Conservation (phyloP, 2,888 invertebrate species). For the Pemphredon lugubris region DNA sequence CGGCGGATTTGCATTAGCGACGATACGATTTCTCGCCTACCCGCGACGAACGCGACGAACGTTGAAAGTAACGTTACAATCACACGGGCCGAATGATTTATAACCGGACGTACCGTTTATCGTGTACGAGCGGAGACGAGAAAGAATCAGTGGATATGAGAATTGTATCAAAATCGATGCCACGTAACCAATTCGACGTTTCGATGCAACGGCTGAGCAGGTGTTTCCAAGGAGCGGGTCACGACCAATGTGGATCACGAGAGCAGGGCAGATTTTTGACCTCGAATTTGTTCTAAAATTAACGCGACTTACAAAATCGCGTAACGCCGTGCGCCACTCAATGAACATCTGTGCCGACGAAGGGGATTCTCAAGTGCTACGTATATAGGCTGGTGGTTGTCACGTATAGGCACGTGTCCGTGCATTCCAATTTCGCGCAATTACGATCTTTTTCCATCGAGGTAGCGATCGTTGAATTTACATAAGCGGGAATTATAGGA, state of each 20-base stretch:
- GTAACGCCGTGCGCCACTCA: slow-evolving; percentile 24
- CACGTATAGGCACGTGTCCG: slow-evolving; percentile 14
- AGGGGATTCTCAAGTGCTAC: slow-evolving; percentile 29
- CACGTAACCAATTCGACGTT: background rate
- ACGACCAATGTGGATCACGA: slow-evolving; percentile 70
- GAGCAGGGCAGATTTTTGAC: slow-evolving; percentile 70
- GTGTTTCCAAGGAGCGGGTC: slow-evolving; percentile 36
- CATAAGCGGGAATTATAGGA: too few species aligned
- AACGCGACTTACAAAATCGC: slow-evolving; percentile 66
- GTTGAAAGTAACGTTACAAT: background rate
- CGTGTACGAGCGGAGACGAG: background rate
- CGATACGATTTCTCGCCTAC: too few species aligned
- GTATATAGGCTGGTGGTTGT: slow-evolving; percentile 1
- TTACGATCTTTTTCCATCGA: too few species aligned
- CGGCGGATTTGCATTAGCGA: background rate
- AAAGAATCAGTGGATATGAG: background rate
- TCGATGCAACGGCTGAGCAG: slow-evolving; percentile 14
- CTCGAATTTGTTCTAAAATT: slow-evolving; percentile 72
- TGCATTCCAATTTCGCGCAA: slow-evolving; percentile 6
- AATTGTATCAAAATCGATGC: too few species aligned
- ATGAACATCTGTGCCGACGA: slow-evolving; percentile 37
- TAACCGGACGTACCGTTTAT: background rate
- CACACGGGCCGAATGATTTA: background rate
- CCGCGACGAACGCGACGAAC: background rate
- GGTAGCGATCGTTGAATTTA: too few species aligned